Conservation (phyloP, 2,797 vertebrate genomes). For the Gobionotothen gibberifrons region DNA sequence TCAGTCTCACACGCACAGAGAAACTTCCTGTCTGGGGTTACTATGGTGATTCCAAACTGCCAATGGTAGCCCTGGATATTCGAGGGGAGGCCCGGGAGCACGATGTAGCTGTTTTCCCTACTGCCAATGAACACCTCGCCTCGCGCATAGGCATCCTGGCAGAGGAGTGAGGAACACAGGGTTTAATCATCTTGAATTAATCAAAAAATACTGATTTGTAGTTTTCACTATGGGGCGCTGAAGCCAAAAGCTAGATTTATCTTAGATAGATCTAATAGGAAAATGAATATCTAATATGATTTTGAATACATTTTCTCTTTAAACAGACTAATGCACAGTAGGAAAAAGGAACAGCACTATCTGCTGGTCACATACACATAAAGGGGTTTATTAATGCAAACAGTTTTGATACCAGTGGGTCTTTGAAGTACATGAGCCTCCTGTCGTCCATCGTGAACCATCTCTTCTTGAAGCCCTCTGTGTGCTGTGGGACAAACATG, state of each 20-base stretch:
- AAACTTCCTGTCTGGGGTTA: constrained; percentile 94
- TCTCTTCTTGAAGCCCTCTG: constrained; percentile 95
- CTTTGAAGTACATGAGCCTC: constrained; percentile 98
- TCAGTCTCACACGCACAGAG: constrained; percentile 92
- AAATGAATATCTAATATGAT: no score
- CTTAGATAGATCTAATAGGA: not conserved
- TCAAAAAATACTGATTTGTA: not conserved
- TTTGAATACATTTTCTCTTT: not conserved
- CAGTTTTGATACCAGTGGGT: constrained; percentile 89
- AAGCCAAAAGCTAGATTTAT: not conserved
- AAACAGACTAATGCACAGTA: not conserved
- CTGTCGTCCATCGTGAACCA: constrained; percentile 99
- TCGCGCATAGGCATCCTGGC: constrained; percentile 94
- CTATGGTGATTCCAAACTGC: constrained; percentile 93
- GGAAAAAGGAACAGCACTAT: constrained; percentile 10
- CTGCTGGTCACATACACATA: constrained; percentile 25
- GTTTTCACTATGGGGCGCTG: not conserved
- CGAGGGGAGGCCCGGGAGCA: constrained; percentile 87
- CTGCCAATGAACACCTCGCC: constrained; percentile 97
- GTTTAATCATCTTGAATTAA: not conserved
- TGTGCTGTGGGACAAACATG: constrained; percentile 84
- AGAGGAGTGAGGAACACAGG: not conserved
- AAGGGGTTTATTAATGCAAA: not conserved
- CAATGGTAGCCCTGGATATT: constrained; percentile 90
- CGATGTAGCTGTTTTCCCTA: constrained; percentile 91